Evolutionary conservation across 2,113 vertebrate species (phyloP).

Genomic region (Thunnus thynnus): DNA sequence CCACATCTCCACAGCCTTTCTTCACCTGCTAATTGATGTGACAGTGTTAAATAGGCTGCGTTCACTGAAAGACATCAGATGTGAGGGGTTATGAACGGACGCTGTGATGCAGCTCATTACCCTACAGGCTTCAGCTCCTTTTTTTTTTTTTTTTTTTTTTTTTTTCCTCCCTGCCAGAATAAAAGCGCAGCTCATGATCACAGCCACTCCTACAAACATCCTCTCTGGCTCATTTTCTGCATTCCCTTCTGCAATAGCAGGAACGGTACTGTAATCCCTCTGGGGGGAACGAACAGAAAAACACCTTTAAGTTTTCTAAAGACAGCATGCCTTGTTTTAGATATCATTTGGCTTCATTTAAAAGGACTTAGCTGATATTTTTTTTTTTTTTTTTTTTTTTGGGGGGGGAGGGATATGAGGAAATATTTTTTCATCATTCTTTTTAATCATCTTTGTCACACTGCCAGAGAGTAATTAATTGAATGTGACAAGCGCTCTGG

Average conservation of each 20-base stretch:
- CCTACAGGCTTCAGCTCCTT: slow-evolving; percentile 47
- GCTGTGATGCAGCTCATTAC: slow-evolving; percentile 76
- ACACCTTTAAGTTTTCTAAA: slow-evolving; percentile 40
- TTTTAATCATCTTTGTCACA: slow-evolving; percentile 81
- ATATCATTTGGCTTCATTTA: slow-evolving; percentile 36
- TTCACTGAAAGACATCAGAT: slow-evolving; percentile 51
- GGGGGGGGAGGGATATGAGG: slow-evolving; percentile 22
- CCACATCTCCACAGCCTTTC: slow-evolving; percentile 44
- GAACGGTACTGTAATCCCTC: slow-evolving; percentile 13
- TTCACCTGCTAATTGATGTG: slow-evolving; percentile 72
- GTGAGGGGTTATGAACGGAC: slow-evolving; percentile 56
- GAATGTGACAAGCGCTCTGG: slow-evolving; percentile 78
- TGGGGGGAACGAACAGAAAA: background rate
- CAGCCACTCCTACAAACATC: slow-evolving; percentile 62
- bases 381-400: slow-evolving; percentile 48
- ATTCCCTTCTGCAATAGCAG: slow-evolving; percentile 16
- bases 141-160: background rate
- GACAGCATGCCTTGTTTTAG: slow-evolving; percentile 16
- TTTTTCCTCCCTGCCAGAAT: slow-evolving; percentile 20
- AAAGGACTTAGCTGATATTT: slow-evolving; percentile 10
- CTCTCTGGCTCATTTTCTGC: slow-evolving; percentile 48
- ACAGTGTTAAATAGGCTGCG: slow-evolving; percentile 69
- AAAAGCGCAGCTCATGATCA: slow-evolving; percentile 66
- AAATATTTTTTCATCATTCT: slow-evolving; percentile 63
- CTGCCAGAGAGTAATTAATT: slow-evolving; percentile 79